Conservation (phyloP, 2,888 invertebrate genomes). For the Pimpla rufipes region DNA sequence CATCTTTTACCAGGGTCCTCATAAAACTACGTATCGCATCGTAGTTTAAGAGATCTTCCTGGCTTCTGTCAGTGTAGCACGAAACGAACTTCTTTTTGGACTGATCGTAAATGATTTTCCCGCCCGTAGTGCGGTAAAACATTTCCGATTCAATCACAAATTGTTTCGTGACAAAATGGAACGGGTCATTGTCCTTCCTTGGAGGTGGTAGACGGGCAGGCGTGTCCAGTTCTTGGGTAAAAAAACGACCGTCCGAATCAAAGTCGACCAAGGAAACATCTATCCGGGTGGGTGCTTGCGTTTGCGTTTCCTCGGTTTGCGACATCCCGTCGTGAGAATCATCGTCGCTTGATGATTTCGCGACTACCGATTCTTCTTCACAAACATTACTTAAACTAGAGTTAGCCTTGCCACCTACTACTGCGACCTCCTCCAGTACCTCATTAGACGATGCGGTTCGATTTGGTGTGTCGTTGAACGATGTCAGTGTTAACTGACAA, state of each 20-base stretch:
- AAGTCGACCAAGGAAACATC: slow-evolving; percentile 8
- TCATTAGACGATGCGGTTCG: background rate
- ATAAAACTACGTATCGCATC: slow-evolving; percentile 14
- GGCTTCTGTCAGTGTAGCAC: slow-evolving; percentile 6
- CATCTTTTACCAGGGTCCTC: slow-evolving; percentile 2
- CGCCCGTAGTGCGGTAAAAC: slow-evolving; percentile 12
- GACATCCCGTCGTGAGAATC: background rate
- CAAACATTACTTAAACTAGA: background rate
- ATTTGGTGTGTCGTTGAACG: background rate
- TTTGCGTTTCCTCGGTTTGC: slow-evolving; percentile 12
- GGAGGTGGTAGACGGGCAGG: slow-evolving; percentile 14
- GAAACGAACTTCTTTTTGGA: background rate
- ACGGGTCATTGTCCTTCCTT: slow-evolving; percentile 7
- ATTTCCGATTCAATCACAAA: slow-evolving; percentile 18
- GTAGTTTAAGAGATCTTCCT: slow-evolving; percentile 2
- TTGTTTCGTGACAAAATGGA: slow-evolving; percentile 14
- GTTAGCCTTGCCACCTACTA: slow-evolving; percentile 11
- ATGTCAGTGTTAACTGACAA: background rate
- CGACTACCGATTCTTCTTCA: background rate
- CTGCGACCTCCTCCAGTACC: background rate
- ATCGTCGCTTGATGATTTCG: background rate
- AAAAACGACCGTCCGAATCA: slow-evolving; percentile 8
- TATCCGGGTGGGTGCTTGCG: background rate
- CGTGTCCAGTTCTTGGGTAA: slow-evolving; percentile 5
- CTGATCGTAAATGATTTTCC: background rate